Evolutionary conservation across 2,797 vertebrate genomes (phyloP).

Genomic region (Poecilia gillii): DNA sequence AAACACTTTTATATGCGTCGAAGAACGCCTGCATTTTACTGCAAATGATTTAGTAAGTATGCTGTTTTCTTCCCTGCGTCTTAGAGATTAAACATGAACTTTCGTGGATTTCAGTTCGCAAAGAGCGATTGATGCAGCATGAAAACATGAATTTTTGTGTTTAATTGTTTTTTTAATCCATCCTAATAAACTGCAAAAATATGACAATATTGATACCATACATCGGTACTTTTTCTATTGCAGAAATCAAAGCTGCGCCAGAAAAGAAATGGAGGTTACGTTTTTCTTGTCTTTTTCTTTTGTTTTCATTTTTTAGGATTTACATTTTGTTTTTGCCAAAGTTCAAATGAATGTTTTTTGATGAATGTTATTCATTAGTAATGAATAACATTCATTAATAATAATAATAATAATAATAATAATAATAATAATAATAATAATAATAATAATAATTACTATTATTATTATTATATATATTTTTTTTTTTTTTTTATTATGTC

Average conservation of each 20-base stretch:
- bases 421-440: no score
- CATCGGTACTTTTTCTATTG: not conserved
- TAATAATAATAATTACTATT: not conserved
- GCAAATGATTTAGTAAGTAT: not conserved
- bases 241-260: not conserved
- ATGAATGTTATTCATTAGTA: no score
- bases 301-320: not conserved
- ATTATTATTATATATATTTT: not conserved
- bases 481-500: not conserved
- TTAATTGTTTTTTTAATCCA: not conserved
- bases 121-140: not conserved
- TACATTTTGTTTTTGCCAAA: not conserved
- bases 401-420: no score
- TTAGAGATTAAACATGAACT: not conserved
- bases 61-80: not conserved
- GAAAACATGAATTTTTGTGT: not conserved
- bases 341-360: not conserved
- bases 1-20: not conserved
- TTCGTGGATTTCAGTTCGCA: not conserved
- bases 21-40: not conserved
- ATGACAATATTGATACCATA: not conserved
- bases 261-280: not conserved
- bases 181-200: no score
- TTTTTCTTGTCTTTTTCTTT: not conserved
- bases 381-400: no score